Base-by-base conservation (phyloP, 2,888 invertebrate genomes). In the Drosophila eohydei region DNA sequence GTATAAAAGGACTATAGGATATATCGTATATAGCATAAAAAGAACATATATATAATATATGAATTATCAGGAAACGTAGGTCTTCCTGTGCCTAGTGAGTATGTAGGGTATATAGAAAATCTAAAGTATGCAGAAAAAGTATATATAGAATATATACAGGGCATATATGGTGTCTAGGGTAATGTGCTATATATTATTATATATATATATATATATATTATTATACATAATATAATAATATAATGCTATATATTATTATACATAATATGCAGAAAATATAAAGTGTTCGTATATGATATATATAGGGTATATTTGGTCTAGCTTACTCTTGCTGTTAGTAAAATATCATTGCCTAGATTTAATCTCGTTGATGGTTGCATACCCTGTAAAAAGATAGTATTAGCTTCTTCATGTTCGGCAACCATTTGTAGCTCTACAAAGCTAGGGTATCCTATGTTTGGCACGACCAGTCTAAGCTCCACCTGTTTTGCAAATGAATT, bases 401-500 rank as follows among this genome's bases (percentile, higher is more conserved):
- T 12, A 4, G 6, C 36, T 12, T 12, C 36, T 34, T 34, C 9
- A 34, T 30, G 30, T 30, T 5, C 6, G 30, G 5, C 9, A 21
- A 21, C 21, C 43, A 4, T 14, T 28, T 14, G 7, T 5, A 28
- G 11, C 28, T 48, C n/a, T 0, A 1, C 16, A 11, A 16, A 6
- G 11, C 5, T 5, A 56, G 56, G 43, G 56, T 56, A 56, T 43
- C 21, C 2, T 5, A 3, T 9, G 32, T 8, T n/a, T 16, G 40
- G 9, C 3, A 1, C 9, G 4, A 9, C 38, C 1, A 9, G 3
- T 0, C 12, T 6, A 11, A 11, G 28, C 3, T 7, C 40, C 14
- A 40, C 50, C 50, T 59, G 38, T 9, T n/a, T 26, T 36, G 21
- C 7, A 8, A 30, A 71, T 34, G 55, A 55, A 60, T 61, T 48